A percentile compares a stretch with the other conserved stretches of the same genome.
These are phyloP conservation scores for Ariolimax columbianus DNA, from an alignment of 2,888 invertebrate genomes.

Conservation along the genomic window DNA sequence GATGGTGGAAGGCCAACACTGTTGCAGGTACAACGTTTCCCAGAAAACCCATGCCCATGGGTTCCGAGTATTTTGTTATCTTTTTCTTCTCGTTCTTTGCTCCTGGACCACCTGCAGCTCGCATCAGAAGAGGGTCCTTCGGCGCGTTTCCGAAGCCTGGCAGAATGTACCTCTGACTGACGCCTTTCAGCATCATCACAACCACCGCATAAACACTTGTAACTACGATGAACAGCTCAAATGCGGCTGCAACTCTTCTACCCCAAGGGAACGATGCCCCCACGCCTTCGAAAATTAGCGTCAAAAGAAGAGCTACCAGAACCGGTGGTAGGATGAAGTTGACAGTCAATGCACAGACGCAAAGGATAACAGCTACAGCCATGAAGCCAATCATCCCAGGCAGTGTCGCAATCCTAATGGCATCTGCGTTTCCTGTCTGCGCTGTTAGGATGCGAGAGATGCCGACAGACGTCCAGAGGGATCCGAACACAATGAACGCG, in stretches of 20 bases:
- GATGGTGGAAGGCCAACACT: slow-evolving; percentile 62
- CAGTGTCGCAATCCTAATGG: slow-evolving; percentile 56
- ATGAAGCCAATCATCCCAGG: slow-evolving; percentile 60
- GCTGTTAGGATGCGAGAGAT: slow-evolving; percentile 58
- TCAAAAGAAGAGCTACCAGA: slow-evolving; percentile 60
- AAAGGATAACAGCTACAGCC: slow-evolving; percentile 60
- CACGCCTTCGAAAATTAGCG: slow-evolving; percentile 63
- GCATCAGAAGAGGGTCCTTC: slow-evolving; percentile 62
- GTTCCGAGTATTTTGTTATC: slow-evolving; percentile 66
- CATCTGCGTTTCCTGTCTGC: slow-evolving; percentile 41
- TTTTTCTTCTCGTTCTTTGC: slow-evolving; percentile 63
- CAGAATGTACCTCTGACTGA: slow-evolving; percentile 65
- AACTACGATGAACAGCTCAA: slow-evolving; percentile 64
- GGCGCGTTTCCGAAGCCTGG: slow-evolving; percentile 67
- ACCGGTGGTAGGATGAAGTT: slow-evolving; percentile 68
- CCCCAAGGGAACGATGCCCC: slow-evolving; percentile 64
- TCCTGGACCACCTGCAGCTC: slow-evolving; percentile 55
- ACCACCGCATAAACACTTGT: slow-evolving; percentile 63
- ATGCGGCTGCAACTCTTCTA: slow-evolving; percentile 62
- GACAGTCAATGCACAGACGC: slow-evolving; percentile 62
- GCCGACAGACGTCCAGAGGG: slow-evolving; percentile 63
- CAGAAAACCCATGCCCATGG: slow-evolving; percentile 67
- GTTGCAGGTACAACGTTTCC: slow-evolving; percentile 64
- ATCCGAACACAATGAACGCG: slow-evolving; percentile 63
- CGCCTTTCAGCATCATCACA: slow-evolving; percentile 66